A percentile compares a stretch with the other conserved stretches of the same genome.
Conservation (phyloP, 2,888 invertebrate genomes). For the Diaphora mendica region DNA sequence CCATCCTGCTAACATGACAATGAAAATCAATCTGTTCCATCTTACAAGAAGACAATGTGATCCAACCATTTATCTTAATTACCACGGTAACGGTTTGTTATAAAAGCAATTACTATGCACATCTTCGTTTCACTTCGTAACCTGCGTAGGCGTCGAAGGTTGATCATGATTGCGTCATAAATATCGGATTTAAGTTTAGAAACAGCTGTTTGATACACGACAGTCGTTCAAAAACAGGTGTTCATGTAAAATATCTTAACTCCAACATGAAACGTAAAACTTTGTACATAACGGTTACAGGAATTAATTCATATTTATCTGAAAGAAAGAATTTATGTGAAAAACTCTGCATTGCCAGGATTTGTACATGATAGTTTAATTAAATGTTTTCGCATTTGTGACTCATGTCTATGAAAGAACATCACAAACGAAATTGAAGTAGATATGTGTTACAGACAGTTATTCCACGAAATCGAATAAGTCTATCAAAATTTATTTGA, state of each 20-base stretch:
- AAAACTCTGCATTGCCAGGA: too few species aligned
- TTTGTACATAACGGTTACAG: background rate
- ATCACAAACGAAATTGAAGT: background rate
- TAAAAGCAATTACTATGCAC: conserved; percentile 9
- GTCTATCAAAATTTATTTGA: background rate
- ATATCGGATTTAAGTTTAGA: conserved; percentile 24
- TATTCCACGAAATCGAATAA: background rate
- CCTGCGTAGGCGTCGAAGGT: conserved; percentile 44
- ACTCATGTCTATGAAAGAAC: background rate
- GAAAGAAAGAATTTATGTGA: too few species aligned
- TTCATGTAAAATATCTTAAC: conserved; percentile 21
- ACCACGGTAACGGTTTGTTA: background rate
- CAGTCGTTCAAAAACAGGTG: conserved; percentile 31
- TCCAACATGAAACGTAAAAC: background rate
- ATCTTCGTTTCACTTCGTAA: conserved; percentile 34
- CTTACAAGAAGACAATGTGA: background rate
- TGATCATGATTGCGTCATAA: conserved; percentile 41
- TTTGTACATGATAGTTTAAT: background rate
- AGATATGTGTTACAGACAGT: background rate
- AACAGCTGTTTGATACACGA: conserved; percentile 42
- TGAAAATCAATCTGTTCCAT: background rate
- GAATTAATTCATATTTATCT: background rate
- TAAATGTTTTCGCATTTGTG: background rate
- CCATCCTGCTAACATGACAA: background rate
- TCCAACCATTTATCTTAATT: conserved; percentile 7